These are phyloP conservation scores for Agrotis segetum DNA, from an alignment of 2,888 invertebrate genomes.

Conservation along the genomic window DNA sequence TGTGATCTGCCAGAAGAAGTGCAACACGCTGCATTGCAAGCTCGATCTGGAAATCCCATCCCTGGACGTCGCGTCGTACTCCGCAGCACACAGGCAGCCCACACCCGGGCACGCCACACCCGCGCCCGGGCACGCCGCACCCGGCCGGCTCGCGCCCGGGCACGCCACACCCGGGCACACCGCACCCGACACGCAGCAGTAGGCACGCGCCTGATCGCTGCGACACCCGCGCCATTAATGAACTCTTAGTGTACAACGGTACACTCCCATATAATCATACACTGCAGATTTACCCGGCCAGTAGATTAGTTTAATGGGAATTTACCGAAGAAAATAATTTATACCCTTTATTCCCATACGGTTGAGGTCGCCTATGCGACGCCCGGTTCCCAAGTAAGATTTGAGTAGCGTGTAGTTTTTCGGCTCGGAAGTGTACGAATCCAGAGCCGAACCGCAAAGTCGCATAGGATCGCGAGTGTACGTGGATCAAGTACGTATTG, in stretches of 20 bases:
- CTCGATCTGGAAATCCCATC: conserved; percentile 10
- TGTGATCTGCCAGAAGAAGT: conserved; percentile 20
- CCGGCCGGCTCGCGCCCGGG: too few species aligned
- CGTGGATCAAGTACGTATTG: conserved; percentile 9
- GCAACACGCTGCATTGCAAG: conserved; percentile 44
- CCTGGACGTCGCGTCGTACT: neutral
- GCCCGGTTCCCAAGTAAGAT: conserved; percentile 9
- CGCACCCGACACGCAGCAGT: neutral
- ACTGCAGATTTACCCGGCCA: conserved; percentile 19
- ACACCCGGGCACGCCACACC: neutral
- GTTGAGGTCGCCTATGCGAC: conserved; percentile 10
- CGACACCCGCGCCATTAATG: neutral
- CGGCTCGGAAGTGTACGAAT: conserved; percentile 14
- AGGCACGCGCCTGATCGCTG: neutral
- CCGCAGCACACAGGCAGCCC: neutral
- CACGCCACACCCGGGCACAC: neutral
- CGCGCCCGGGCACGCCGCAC: neutral
- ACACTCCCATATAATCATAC: conserved; percentile 9
- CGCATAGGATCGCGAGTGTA: conserved; percentile 21
- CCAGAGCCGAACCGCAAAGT: conserved; percentile 15
- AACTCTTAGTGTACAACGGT: conserved; percentile 6
- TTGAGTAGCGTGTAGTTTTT: conserved; percentile 27
- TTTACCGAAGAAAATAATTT: conserved; percentile 4
- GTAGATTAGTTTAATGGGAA: conserved; percentile 26
- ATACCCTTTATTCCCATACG: conserved; percentile 22